These are phyloP conservation scores for Brotula barbata DNA, from an alignment of 2,797 vertebrate species.

Conservation along the genomic window DNA sequence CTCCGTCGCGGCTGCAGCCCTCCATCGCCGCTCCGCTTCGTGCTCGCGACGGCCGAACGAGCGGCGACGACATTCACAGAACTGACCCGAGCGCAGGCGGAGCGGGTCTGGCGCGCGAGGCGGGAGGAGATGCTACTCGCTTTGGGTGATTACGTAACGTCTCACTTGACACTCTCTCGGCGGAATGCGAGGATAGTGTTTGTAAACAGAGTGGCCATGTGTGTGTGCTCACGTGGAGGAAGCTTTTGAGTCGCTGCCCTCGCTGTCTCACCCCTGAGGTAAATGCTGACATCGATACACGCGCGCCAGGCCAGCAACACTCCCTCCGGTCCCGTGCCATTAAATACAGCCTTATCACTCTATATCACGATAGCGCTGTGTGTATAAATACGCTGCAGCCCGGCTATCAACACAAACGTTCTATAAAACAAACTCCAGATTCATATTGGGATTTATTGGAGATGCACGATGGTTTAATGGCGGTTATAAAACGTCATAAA, in stretches of 20 bases:
- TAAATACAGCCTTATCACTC: constrained; percentile 57
- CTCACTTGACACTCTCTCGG: constrained; percentile 61
- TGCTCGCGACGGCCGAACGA: constrained; percentile 14
- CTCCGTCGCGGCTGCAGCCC: constrained; percentile 1
- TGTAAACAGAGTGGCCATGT: constrained; percentile 89
- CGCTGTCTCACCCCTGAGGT: constrained; percentile 73
- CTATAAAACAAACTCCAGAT: constrained; percentile 13
- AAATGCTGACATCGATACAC: constrained; percentile 74
- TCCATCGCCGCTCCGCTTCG: constrained; percentile 24
- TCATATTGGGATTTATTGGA: constrained; percentile 13
- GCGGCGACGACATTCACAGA: constrained; percentile 35
- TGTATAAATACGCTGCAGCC: constrained; percentile 59
- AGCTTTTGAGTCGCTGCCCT: constrained; percentile 73
- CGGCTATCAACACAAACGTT: constrained; percentile 8
- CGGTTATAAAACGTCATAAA: constrained; percentile 5
- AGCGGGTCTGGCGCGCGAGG: constrained; percentile 34
- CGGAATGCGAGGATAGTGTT: constrained; percentile 85
- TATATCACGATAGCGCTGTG: too few relatives aligned
- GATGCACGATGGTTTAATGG: background rate
- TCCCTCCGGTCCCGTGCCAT: constrained; percentile 51
- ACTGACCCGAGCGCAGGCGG: constrained; percentile 55
- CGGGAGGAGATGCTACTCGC: constrained; percentile 68
- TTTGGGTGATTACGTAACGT: constrained; percentile 76
- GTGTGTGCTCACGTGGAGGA: constrained; percentile 77
- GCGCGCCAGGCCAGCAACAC: constrained; percentile 57